phyloP scores from a whole-genome alignment of 2,113 vertebrate genomes.

The Orientallactaga bullata region DNA sequence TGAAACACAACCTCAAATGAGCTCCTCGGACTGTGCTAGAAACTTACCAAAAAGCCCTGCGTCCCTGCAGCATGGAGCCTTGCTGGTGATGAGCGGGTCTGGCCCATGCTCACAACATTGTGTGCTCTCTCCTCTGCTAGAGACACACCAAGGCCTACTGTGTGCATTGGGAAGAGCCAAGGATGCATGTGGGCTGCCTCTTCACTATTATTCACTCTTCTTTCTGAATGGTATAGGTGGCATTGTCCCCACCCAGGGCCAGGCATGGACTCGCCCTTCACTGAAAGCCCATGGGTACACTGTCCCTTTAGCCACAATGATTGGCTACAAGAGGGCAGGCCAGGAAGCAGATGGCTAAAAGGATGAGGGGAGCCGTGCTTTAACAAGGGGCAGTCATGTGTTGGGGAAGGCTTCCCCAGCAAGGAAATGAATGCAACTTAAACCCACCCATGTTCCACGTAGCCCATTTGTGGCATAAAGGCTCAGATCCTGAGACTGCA shows the following conservation, averaged over 20 bases:
- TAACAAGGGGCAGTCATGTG: not conserved
- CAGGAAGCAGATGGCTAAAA: not conserved
- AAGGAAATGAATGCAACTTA: not conserved
- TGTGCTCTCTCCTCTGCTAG: not conserved
- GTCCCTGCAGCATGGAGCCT: too few relatives aligned
- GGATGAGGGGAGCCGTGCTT: not conserved
- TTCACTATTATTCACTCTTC: not conserved
- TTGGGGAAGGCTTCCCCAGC: not conserved
- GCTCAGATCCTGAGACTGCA: not conserved
- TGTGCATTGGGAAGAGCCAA: accelerated
- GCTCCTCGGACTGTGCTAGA: too few relatives aligned
- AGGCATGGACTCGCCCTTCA: accelerated
- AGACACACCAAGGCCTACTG: accelerated
- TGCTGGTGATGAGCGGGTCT: accelerated
- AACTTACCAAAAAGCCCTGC: too few relatives aligned
- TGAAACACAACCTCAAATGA: too few relatives aligned
- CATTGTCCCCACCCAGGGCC: not conserved
- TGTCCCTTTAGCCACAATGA: not conserved
- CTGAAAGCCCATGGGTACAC: not conserved
- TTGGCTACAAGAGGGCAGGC: not conserved
- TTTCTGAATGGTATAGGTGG: too few relatives aligned
- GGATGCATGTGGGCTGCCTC: accelerated
- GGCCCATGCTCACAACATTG: accelerated
- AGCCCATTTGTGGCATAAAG: not conserved
- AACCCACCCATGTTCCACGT: accelerated